These are phyloP conservation scores for Gryon sp. DNA, from an alignment of 1,140 invertebrate genomes.

Conservation along the genomic window DNA sequence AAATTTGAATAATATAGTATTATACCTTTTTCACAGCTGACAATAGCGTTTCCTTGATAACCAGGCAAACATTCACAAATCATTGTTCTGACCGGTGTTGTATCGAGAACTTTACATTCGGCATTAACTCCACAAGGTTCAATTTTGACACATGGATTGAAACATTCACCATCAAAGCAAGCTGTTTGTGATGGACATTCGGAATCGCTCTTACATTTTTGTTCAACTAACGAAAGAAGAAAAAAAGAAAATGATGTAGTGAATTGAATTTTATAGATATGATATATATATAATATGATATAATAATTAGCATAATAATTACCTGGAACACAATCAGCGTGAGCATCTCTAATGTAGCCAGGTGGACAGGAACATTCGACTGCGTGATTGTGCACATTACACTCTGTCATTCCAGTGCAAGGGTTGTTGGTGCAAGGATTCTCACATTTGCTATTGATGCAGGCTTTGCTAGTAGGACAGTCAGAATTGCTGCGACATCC, in stretches of 20 bases:
- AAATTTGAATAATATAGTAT: background rate
- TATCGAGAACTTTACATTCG: slow-evolving; percentile 89
- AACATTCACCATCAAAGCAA: slow-evolving; percentile 89
- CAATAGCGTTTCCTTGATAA: slow-evolving; percentile 89
- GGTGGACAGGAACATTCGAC: slow-evolving; percentile 89
- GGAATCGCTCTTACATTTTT: slow-evolving; percentile 86
- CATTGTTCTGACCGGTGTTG: slow-evolving; percentile 91
- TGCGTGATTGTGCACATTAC: slow-evolving; percentile 87
- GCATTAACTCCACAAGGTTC: slow-evolving; percentile 91
- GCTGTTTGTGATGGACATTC: slow-evolving; percentile 91
- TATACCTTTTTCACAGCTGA: slow-evolving; percentile 86
- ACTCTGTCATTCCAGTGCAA: slow-evolving; percentile 86
- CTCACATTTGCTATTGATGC: slow-evolving; percentile 88
- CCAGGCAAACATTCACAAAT: slow-evolving; percentile 92
- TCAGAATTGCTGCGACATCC: slow-evolving; percentile 88
- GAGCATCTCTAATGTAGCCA: slow-evolving; percentile 85
- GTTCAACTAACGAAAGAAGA: slow-evolving; percentile 78
- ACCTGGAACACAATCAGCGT: slow-evolving; percentile 83
- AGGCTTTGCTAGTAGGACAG: slow-evolving; percentile 87
- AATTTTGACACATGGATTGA: slow-evolving; percentile 90
- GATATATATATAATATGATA: too few species aligned
- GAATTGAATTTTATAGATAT: too few species aligned
- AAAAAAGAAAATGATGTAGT: slow-evolving; percentile 2
- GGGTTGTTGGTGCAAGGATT: slow-evolving; percentile 86
- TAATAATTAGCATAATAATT: slow-evolving; percentile 36